phyloP scores from a whole-genome alignment of 2,797 vertebrate genomes.

The Rhinella marina region DNA sequence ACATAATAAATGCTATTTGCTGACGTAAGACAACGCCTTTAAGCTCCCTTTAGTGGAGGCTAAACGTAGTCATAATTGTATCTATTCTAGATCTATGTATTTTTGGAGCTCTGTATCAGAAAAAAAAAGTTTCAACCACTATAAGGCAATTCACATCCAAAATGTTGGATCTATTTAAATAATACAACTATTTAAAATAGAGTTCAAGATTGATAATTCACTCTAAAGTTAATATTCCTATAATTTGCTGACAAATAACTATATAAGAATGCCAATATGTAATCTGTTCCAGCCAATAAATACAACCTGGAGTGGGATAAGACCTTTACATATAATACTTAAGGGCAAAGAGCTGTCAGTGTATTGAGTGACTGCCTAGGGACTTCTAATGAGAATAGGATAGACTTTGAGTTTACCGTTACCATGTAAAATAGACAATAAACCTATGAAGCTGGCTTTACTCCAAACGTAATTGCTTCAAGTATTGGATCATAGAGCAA shows the following conservation, averaged over 20 bases:
- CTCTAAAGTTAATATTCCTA: background rate
- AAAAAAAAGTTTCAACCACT: no score
- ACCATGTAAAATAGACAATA: slow-evolving; percentile 65
- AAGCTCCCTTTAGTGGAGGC: no score
- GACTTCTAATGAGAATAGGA: slow-evolving; percentile 64
- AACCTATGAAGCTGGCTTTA: slow-evolving; percentile 65
- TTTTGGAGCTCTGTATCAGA: no score
- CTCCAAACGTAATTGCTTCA: slow-evolving; percentile 67
- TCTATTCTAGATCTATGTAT: no score
- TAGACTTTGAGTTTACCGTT: slow-evolving; percentile 65
- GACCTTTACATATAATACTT: slow-evolving; percentile 43
- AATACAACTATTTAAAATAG: no score
- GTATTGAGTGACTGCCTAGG: slow-evolving; percentile 58
- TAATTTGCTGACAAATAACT: background rate
- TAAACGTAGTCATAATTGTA: no score
- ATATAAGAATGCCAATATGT: slow-evolving; percentile 17
- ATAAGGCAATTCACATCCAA: no score
- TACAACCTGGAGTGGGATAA: slow-evolving; percentile 19
- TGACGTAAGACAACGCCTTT: no score
- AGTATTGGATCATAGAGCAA: slow-evolving; percentile 66
- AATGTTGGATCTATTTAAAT: no score
- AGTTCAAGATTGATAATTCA: no score
- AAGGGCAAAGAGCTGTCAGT: slow-evolving; percentile 42
- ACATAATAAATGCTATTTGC: no score
- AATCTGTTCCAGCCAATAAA: slow-evolving; percentile 17